Evolutionary conservation across 2,797 vertebrate genomes (phyloP).

Genomic region (Sebastes hubbsi): DNA sequence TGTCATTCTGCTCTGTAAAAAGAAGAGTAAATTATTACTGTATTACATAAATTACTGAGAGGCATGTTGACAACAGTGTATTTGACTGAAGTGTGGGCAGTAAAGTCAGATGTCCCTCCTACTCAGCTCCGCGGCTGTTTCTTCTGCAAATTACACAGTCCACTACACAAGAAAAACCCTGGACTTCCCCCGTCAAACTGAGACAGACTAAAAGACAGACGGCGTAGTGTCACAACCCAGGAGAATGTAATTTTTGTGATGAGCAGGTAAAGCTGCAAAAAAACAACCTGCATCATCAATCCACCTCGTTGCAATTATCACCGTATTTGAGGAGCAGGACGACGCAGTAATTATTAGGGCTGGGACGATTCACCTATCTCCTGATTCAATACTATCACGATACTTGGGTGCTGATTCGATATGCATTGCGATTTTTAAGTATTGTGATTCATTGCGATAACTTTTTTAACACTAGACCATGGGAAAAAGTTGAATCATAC

Average conservation of each 20-base stretch:
- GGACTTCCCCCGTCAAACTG: not conserved
- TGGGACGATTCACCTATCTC: too few species aligned
- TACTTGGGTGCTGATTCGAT: too few species aligned
- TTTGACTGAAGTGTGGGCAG: conserved; percentile 9
- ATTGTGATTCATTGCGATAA: too few species aligned
- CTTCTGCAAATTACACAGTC: conserved; percentile 4
- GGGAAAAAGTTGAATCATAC: too few species aligned
- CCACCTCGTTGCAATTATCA: not conserved
- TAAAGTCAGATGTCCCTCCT: conserved; percentile 23
- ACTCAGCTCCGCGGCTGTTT: conserved; percentile 13
- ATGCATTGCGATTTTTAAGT: too few species aligned
- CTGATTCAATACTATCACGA: too few species aligned
- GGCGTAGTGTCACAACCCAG: not conserved
- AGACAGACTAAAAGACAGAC: not conserved
- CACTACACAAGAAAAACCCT: not conserved
- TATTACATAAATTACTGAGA: not conserved
- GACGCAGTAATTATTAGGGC: too few species aligned
- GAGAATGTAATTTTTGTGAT: not conserved
- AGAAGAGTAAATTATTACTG: not conserved
- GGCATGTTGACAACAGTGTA: conserved; percentile 12
- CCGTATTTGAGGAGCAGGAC: not conserved
- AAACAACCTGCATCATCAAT: not conserved
- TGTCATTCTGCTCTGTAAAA: not conserved
- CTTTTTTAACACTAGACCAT: too few species aligned
- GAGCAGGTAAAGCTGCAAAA: not conserved